These are phyloP conservation scores for Catharus fuscescens DNA, from an alignment of 2,113 vertebrate genomes.

Conservation along the genomic window DNA sequence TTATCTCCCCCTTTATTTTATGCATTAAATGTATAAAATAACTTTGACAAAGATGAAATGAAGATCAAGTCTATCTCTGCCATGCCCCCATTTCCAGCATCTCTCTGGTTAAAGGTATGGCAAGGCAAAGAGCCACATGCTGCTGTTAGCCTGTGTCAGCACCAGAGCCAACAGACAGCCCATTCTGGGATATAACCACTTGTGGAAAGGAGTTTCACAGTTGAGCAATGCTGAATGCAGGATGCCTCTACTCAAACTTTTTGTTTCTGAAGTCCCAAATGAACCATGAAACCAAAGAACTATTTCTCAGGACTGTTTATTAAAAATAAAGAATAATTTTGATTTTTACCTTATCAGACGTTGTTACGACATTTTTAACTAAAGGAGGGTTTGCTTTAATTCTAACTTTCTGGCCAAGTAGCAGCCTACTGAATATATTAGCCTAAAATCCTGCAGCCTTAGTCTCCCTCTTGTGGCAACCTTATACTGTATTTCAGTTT, in stretches of 20 bases:
- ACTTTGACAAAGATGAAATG: background rate
- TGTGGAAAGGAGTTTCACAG: background rate
- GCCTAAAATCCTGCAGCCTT: background rate
- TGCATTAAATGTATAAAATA: background rate
- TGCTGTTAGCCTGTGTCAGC: background rate
- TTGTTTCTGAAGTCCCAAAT: background rate
- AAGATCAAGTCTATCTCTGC: background rate
- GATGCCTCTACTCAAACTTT: background rate
- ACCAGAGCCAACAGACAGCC: background rate
- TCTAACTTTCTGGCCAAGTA: background rate
- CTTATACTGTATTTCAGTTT: background rate
- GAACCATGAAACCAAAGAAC: background rate
- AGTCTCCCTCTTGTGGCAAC: constrained; percentile 54
- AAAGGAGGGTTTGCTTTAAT: background rate
- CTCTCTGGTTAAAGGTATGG: background rate
- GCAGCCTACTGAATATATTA: background rate
- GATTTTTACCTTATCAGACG: background rate
- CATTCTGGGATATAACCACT: fast-evolving
- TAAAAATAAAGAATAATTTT: background rate
- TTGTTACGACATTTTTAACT: background rate
- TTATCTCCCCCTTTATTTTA: background rate
- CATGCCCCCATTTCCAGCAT: background rate
- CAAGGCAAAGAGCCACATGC: background rate
- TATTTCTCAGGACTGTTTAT: background rate
- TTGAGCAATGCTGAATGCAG: background rate